These are phyloP conservation scores for Chymomyza amoena DNA, from an alignment of 2,888 invertebrate species.

Conservation along the genomic window DNA sequence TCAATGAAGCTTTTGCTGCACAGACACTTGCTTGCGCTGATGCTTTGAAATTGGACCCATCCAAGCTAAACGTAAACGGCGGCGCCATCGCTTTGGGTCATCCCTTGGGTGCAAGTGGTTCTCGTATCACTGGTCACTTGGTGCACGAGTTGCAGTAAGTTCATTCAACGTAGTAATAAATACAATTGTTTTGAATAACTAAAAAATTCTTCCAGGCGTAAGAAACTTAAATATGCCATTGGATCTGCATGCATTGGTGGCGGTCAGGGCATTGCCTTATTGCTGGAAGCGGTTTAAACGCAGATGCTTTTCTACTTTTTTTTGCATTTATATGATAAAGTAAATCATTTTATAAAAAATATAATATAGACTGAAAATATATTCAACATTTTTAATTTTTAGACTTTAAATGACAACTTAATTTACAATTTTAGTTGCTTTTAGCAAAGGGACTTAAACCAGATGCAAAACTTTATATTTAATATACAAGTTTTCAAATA, in stretches of 20 bases:
- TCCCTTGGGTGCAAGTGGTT: slow-evolving; percentile 96
- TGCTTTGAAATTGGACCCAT: slow-evolving; percentile 90
- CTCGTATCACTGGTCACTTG: slow-evolving; percentile 93
- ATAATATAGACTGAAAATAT: slow-evolving; percentile 15
- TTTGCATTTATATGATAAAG: slow-evolving; percentile 48
- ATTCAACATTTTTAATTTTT: too few relatives aligned
- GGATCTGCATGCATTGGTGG: slow-evolving; percentile 99
- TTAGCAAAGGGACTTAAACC: too few relatives aligned
- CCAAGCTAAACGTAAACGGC: slow-evolving; percentile 95
- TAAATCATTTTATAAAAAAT: slow-evolving; percentile 37
- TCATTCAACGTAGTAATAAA: not conserved
- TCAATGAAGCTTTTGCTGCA: slow-evolving; percentile 98
- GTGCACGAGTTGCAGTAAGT: slow-evolving; percentile 92
- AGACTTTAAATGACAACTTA: too few relatives aligned
- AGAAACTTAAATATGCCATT: slow-evolving; percentile 90
- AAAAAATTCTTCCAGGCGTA: slow-evolving; percentile 82
- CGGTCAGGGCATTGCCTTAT: slow-evolving; percentile 97
- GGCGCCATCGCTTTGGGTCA: slow-evolving; percentile 99
- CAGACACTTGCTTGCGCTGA: slow-evolving; percentile 96
- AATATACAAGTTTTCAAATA: too few relatives aligned
- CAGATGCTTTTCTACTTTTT: not conserved
- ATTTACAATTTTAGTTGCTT: too few relatives aligned
- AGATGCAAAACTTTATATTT: too few relatives aligned
- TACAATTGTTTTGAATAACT: slow-evolving; percentile 8
- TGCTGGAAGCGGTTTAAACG: slow-evolving; percentile 85